A percentile compares a stretch with the other conserved stretches of the same genome.
phyloP scores from a whole-genome alignment of 64 coral and sea anemone species.

The Montipora sp. region DNA sequence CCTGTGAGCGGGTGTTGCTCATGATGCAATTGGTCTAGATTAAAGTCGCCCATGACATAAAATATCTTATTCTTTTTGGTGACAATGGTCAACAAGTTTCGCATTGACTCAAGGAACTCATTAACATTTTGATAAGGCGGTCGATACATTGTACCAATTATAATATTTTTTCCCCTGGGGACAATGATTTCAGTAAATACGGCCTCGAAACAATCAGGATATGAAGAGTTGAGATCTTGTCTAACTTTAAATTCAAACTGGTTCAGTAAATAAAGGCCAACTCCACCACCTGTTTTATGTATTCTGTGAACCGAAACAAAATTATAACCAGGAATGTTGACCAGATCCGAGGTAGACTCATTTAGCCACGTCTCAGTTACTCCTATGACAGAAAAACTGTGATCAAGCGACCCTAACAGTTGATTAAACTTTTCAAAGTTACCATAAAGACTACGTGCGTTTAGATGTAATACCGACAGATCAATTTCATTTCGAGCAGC shows the following conservation, averaged over 20 bases:
- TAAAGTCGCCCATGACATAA: conserved; percentile 41
- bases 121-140: conserved; percentile 27
- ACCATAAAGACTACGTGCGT: too few relatives aligned
- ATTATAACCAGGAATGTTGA: neutral
- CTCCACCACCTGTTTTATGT: conserved; percentile 26
- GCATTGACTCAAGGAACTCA: neutral
- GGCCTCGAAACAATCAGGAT: neutral
- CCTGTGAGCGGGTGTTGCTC: neutral
- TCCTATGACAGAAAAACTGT: neutral
- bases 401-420: neutral
- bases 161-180: conserved; percentile 20
- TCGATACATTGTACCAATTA: conserved; percentile 44
- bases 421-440: neutral
- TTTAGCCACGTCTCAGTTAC: conserved; percentile 31
- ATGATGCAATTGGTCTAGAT: conserved; percentile 5
- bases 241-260: conserved; percentile 2
- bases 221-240: conserved; percentile 2
- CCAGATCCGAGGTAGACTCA: neutral
- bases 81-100: neutral
- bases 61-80: conserved; percentile 8
- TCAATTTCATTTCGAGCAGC: neutral
- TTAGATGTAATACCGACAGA: neutral
- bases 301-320: neutral
- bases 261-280: conserved; percentile 12
- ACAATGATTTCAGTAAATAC: conserved; percentile 17